Conservation (phyloP, 1,140 invertebrate species). For the Lethocerus indicus region DNA sequence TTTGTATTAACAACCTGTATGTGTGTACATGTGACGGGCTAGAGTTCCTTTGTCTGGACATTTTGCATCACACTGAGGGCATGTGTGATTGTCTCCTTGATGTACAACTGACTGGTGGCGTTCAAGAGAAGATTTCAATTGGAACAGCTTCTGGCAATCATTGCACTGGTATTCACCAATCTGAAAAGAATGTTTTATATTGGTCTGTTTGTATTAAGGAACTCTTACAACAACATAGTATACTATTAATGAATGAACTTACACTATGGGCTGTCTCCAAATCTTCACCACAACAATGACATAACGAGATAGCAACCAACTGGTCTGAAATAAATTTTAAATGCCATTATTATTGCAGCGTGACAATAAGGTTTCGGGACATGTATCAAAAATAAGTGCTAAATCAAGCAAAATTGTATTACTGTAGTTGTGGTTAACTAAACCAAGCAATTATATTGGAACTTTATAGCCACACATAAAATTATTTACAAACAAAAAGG, state of each 20-base stretch:
- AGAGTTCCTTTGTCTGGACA: slow-evolving; percentile 32
- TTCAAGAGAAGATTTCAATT: slow-evolving; percentile 28
- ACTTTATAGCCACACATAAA: not conserved
- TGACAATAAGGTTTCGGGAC: not conserved
- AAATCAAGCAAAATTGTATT: too few species aligned
- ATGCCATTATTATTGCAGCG: not conserved
- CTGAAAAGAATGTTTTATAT: slow-evolving; percentile 18
- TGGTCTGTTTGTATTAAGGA: slow-evolving; percentile 8
- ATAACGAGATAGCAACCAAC: slow-evolving; percentile 14
- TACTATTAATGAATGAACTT: slow-evolving; percentile 11
- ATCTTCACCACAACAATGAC: slow-evolving; percentile 33
- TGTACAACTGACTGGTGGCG: slow-evolving; percentile 30
- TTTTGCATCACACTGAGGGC: slow-evolving; percentile 28
- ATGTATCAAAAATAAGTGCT: too few species aligned
- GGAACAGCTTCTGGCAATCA: slow-evolving; percentile 35
- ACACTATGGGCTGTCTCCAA: slow-evolving; percentile 31
- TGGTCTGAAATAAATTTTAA: not conserved
- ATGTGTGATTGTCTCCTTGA: slow-evolving; percentile 25
- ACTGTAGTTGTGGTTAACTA: too few species aligned
- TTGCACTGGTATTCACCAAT: slow-evolving; percentile 29
- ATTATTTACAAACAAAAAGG: not conserved
- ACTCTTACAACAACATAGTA: not conserved
- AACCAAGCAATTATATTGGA: not conserved
- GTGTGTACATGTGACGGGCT: slow-evolving; percentile 32
- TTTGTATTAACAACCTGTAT: slow-evolving; percentile 18